Base-by-base conservation (phyloP, 2,888 invertebrate genomes). In the Campoplex nolae region DNA sequence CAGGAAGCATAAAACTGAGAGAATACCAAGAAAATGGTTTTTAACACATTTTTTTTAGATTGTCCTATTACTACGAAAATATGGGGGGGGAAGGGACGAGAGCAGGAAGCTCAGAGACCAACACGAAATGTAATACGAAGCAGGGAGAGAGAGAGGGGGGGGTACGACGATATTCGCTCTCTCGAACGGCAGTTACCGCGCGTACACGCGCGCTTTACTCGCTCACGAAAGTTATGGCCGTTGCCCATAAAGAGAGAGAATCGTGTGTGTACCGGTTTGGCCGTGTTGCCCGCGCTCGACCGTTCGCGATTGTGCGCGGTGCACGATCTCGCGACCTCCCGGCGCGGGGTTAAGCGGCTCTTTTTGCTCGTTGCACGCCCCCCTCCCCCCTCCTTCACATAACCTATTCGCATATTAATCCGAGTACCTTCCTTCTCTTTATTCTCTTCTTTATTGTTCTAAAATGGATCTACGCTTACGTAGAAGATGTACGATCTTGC, bases 191-290 rank as follows among this genome's bases (percentile, higher is more conserved):
- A 32, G 62, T 62, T 62, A 74, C 23, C 71, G 51, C 23, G 23
- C 70, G 48, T 28, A 68, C 54, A 51, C 54, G 35, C 23, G 32
- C 32, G 68, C 56, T 23, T 38, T 6, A 38, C 38, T 38, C 38
- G 84, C 75, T 71, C 83, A 87, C 86, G 79, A 87, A 88, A 87
- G 88, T 80, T 83, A 82, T 73, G 84, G 67, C 81, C 79, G 85
- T 81, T 86, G 81, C 84, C 84, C 84, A 80, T 88, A 88, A 85
- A 88, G 83, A 83, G 80, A 79, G 83, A 83, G 80, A 79, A 83
- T 80, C 85, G 73, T 67, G 81, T 81, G 79, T 81, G 79, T 88
- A 83, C 88, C 88, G 86, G 84, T 88, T 87, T 85, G 74, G 77
- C 78, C 23, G 48, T 76, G 62, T 62, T 62, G 32, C 62, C 28